Percentiles rank a stretch among this genome's conserved stretches.
Evolutionary conservation across 2,888 invertebrate species (phyloP).

Genomic region (Eurois occulta): DNA sequence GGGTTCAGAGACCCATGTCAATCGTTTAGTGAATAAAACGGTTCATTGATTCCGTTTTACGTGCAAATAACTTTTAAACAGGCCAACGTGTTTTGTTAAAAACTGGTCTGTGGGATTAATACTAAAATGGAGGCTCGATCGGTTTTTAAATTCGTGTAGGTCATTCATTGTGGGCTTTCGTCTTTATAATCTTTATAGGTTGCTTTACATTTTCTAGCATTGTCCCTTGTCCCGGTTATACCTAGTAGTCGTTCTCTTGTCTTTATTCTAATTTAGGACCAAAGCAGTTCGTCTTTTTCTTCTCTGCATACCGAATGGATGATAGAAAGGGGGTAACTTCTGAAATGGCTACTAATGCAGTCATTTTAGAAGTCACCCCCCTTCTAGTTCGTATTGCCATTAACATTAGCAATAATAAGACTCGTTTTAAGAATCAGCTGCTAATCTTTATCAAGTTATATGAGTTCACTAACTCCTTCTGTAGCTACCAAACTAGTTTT

Average conservation of each 20-base stretch:
- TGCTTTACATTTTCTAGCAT: neutral
- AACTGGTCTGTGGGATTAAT: slow-evolving; percentile 43
- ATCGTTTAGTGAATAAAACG: slow-evolving; percentile 67
- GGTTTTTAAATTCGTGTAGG: slow-evolving; percentile 5
- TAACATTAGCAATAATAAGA: slow-evolving; percentile 5
- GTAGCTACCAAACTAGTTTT: slow-evolving; percentile 51
- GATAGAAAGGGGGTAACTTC: neutral
- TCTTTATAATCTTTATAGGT: neutral
- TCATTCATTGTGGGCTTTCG: slow-evolving; percentile 8
- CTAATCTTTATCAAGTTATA: slow-evolving; percentile 29
- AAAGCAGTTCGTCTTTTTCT: neutral
- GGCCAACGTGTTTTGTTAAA: slow-evolving; percentile 40
- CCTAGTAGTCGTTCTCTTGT: neutral
- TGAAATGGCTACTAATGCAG: neutral
- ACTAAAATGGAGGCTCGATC: slow-evolving; percentile 9
- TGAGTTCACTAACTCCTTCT: slow-evolving; percentile 45
- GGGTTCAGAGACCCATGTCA: slow-evolving; percentile 67
- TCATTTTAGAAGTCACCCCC: neutral
- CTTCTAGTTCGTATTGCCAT: neutral
- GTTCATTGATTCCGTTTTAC: slow-evolving; percentile 67
- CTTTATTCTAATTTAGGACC: neutral
- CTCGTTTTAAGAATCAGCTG: slow-evolving; percentile 47
- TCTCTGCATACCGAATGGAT: neutral
- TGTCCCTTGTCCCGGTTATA: neutral
- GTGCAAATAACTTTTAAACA: slow-evolving; percentile 59